Percentiles rank a stretch among this genome's conserved stretches.
phyloP scores from a whole-genome alignment of 2,888 invertebrate species.

The Bellardia pandia region DNA sequence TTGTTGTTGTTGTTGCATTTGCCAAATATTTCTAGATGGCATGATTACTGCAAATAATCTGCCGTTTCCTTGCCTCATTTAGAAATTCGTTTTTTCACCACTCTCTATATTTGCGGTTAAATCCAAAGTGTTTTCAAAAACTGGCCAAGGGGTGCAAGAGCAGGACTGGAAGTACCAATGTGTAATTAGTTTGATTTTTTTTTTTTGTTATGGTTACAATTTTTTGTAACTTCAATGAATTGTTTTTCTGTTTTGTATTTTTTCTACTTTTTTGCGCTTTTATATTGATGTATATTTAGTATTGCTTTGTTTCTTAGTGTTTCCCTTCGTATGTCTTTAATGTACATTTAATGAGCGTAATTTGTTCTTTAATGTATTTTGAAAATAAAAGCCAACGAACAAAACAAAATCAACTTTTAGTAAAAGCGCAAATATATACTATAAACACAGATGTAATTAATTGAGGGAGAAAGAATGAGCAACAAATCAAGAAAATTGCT shows the following conservation, averaged over 20 bases:
- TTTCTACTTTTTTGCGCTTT: background rate
- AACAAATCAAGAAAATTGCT: slow-evolving; percentile 12
- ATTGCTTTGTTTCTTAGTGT: slow-evolving; percentile 42
- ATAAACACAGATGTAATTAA: slow-evolving; percentile 67
- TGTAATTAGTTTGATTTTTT: slow-evolving; percentile 62
- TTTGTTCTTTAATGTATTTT: slow-evolving; percentile 68
- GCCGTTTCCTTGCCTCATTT: slow-evolving; percentile 41
- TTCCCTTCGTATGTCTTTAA: slow-evolving; percentile 62
- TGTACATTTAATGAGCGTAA: slow-evolving; percentile 72
- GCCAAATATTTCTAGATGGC: slow-evolving; percentile 21
- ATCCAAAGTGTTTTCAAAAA: background rate
- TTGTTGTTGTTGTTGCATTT: slow-evolving; percentile 22
- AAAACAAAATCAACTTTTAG: slow-evolving; percentile 19
- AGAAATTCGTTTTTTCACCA: background rate
- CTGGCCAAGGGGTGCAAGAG: background rate
- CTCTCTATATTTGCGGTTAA: slow-evolving; percentile 37
- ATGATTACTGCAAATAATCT: slow-evolving; percentile 48
- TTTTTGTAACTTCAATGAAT: slow-evolving; percentile 16
- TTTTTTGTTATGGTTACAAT: slow-evolving; percentile 12
- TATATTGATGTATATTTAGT: slow-evolving; percentile 41
- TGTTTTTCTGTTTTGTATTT: slow-evolving; percentile 14
- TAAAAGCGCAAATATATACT: slow-evolving; percentile 46
- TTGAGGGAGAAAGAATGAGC: slow-evolving; percentile 50
- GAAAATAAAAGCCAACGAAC: slow-evolving; percentile 10
- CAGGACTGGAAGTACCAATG: slow-evolving; percentile 7